Evolutionary conservation across 1,140 invertebrate genomes (phyloP), one percentile per base, ranked within the genome.

Genomic region (Oreohelix idahoensis): DNA sequence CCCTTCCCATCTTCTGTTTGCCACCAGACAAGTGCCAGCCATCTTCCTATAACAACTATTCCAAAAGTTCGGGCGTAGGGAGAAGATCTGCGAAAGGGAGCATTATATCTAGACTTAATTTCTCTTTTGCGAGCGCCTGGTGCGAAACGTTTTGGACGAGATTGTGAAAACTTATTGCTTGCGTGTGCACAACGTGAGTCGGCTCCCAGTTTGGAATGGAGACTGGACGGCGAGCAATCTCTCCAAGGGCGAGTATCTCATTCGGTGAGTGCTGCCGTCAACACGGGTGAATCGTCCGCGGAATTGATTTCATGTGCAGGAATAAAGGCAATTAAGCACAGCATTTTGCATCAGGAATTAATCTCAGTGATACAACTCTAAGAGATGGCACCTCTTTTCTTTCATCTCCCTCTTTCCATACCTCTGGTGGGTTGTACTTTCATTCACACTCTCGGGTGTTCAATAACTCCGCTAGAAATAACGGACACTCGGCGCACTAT

Each of bases 261-360:
- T 78, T 78, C 45, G 32, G 49, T 74, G 71, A 63, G 53, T 78
- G 75, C 75, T 63, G 75, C 49, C 75, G 75, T 78, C 38, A 78
- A 58, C 75, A 63, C 11, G n/a, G 49, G 45, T 36, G 45, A 78
- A 78, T 78, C 75, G 75, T 49, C 75, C 10, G 26, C 75, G 45
- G 75, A 81, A 84, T 84, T 71, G 83, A 79, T 79, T 84, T 84
- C 83, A 84, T 84, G 83, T 76, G 74, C 83, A 69, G 78, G 83
- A 84, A 84, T 84, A 84, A 84, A 84, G 83, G 83, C 83, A 84
- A 84, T 84, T 84, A 84, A 84, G 83, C 83, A 84, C 79, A 84
- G 83, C 83, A 84, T 84, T 84, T 84, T 81, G 83, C 83, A 75
- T 79, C 70, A 79, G 83, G 74, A 80, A 81, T 84, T 81, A 84